Percentiles rank a stretch among this genome's conserved stretches.
phyloP scores from a whole-genome alignment of 2,797 vertebrate genomes.

The Platyrinchus mystaceus region DNA sequence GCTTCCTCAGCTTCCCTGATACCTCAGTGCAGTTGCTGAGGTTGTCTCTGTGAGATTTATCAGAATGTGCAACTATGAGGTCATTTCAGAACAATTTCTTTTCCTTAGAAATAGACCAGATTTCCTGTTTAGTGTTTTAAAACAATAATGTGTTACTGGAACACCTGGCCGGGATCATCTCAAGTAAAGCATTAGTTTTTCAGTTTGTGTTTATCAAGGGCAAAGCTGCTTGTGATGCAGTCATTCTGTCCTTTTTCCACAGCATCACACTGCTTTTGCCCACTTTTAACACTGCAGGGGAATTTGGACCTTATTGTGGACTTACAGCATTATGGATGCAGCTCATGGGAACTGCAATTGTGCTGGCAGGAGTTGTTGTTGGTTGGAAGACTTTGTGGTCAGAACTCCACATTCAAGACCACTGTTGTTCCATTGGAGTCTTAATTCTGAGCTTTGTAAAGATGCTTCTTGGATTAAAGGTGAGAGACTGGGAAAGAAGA shows the following conservation, averaged over 20 bases:
- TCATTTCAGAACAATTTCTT: not conserved
- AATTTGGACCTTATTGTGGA: not conserved
- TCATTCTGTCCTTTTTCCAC: not conserved
- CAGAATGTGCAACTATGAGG: not conserved
- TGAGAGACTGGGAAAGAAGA: not conserved
- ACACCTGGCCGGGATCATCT: not conserved
- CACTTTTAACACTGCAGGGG: not conserved
- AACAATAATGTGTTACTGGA: not conserved
- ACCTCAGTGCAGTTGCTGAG: not conserved
- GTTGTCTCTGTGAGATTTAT: not conserved
- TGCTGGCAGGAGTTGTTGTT: not conserved
- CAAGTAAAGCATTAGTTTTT: not conserved
- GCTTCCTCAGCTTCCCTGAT: not conserved
- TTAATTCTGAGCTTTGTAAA: not conserved
- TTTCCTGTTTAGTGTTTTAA: not conserved
- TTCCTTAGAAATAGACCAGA: not conserved
- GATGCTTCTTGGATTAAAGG: not conserved
- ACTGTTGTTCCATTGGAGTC: not conserved
- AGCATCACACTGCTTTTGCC: not conserved
- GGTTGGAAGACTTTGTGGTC: not conserved
- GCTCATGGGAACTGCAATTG: not conserved
- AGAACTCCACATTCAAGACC: rapidly evolving
- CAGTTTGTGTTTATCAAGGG: not conserved
- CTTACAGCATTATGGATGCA: not conserved
- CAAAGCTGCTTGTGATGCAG: not conserved